Percentiles rank a stretch among this genome's conserved stretches.
Conservation (phyloP, 2,113 vertebrate genomes). For the Barnardius zonarius region DNA sequence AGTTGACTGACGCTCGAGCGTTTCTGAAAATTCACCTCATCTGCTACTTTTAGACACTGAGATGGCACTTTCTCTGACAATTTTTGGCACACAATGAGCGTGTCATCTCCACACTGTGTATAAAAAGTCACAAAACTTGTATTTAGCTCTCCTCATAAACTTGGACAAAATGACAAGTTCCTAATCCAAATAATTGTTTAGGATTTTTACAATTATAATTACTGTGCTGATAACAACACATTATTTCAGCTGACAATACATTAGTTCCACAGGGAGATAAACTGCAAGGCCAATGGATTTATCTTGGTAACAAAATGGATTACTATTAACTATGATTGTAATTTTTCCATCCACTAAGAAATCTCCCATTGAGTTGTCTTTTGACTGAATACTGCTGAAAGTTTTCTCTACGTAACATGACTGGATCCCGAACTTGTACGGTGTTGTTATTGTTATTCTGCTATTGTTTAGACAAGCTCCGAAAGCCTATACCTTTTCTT, state of each 20-base stretch:
- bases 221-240: neutral
- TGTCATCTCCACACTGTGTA: neutral
- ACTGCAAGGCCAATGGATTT: constrained; percentile 28
- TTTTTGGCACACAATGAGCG: neutral
- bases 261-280: constrained; percentile 49
- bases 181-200: constrained; percentile 40
- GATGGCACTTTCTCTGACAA: neutral
- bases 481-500: neutral
- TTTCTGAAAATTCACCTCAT: constrained; percentile 19
- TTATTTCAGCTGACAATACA: constrained; percentile 39
- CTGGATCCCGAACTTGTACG: neutral
- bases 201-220: constrained; percentile 31
- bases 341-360: constrained; percentile 16
- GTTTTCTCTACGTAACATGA: neutral
- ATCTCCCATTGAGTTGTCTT: constrained; percentile 16
- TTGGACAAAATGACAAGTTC: neutral
- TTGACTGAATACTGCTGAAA: neutral
- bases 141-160: neutral
- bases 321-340: neutral
- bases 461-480: neutral
- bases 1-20: neutral
- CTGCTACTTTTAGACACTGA: neutral
- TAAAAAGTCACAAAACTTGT: neutral
- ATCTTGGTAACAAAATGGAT: constrained; percentile 27
- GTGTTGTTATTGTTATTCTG: neutral